Conservation (phyloP, 2,888 invertebrate species). For the Conomelus anceps region DNA sequence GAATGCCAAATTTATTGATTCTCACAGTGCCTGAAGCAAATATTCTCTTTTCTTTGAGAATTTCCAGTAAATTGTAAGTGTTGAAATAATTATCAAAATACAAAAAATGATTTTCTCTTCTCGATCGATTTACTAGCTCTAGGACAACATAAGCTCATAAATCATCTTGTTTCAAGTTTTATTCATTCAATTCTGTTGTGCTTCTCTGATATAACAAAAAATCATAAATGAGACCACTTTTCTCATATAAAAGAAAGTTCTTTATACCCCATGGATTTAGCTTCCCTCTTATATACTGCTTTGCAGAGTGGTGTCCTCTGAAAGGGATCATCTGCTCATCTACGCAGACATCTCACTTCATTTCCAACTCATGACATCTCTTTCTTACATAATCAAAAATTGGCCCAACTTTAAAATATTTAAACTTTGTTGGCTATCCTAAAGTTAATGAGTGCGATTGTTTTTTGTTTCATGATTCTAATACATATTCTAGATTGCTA, state of each 20-base stretch:
- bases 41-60: constrained; percentile 18
- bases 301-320: not conserved
- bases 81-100: constrained; percentile 29
- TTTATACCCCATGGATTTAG: constrained; percentile 19
- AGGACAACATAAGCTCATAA: constrained; percentile 25
- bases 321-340: constrained; percentile 19
- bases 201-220: not conserved
- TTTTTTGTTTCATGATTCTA: too few species aligned
- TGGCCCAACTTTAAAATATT: not conserved
- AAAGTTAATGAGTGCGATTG: too few species aligned
- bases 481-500: too few species aligned
- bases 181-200: not conserved
- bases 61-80: constrained; percentile 19
- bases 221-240: not conserved
- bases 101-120: not conserved
- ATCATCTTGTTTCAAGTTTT: constrained; percentile 17
- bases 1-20: constrained; percentile 12
- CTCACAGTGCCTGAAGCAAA: constrained; percentile 14
- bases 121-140: constrained; percentile 23
- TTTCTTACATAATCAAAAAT: not conserved
- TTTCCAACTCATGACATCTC: not conserved
- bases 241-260: too few species aligned
- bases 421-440: too few species aligned
- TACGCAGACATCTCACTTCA: not conserved
- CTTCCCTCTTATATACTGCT: not conserved